Base-by-base conservation (phyloP, 2,113 vertebrate genomes). In the Zosterops borbonicus region DNA sequence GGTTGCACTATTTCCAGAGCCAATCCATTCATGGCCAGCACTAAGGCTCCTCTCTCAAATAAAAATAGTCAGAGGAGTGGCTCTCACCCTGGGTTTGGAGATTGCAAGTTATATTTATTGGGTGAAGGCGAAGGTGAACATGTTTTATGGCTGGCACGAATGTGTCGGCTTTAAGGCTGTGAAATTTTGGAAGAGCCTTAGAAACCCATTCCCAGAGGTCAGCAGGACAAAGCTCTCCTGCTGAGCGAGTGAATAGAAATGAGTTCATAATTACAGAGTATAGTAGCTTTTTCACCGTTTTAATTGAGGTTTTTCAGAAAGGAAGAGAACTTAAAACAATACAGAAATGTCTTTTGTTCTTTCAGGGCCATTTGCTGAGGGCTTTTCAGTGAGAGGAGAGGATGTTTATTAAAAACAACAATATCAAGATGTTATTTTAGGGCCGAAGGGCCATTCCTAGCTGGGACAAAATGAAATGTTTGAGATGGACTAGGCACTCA, bases 331-430 rank as follows among this genome's bases (percentile, higher is more conserved):
- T 96, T 86, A 87, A 95, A 95, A 97, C 94, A 97, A 96, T 94
- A 39, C 82, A 96, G 95, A 94, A 96, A 93, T 62, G 75, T 52
- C 94, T 93, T 97, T 97, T 97, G 96, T 97, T 96, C 90, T 88
- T 90, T 68, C 84, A 86, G 82, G 71, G 87, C 56, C 85, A 47
- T 83, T 83, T 85, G 68, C 58, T 63, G 90, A 78, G 49, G 49
- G 64, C 39, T 92, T 85, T 80, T 78, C 80, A 76, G 91, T 44
- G 81, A 91, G 91, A 81, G 58, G 80, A 94, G 87, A 96, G 96
- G 96, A 96, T 97, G 94, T 94, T 96, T 95, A 93, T 94, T 86
- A 64, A 37, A 75, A 84, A 92, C 83, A 83, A 95, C 83, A 94
- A 95, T 93, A 94, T 96, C 23, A 13, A 92, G 90, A 24, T 0